phyloP scores from a whole-genome alignment of 2,888 invertebrate species.

The Leistus spinibarbis region DNA sequence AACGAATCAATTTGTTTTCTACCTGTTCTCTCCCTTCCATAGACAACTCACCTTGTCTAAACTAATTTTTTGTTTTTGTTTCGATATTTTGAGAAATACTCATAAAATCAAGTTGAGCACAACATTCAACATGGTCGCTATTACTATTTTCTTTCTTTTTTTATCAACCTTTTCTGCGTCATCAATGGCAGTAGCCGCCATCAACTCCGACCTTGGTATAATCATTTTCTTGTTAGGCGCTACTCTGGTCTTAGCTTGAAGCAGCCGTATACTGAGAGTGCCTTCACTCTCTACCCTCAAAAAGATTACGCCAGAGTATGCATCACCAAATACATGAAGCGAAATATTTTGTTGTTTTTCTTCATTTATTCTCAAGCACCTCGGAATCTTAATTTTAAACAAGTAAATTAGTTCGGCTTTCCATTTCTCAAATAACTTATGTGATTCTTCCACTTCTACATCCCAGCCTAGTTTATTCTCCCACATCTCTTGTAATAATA shows the following conservation, averaged over 20 bases:
- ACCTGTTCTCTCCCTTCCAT: not conserved
- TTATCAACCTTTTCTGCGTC: slow-evolving; percentile 23
- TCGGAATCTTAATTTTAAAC: slow-evolving; percentile 13
- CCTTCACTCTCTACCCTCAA: not conserved
- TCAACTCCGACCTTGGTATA: slow-evolving; percentile 48
- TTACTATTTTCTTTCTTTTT: slow-evolving; percentile 18
- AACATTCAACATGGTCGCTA: slow-evolving; percentile 12
- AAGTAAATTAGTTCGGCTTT: slow-evolving; percentile 8
- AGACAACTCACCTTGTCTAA: not conserved
- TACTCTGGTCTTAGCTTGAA: slow-evolving; percentile 47
- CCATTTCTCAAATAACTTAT: slow-evolving; percentile 40
- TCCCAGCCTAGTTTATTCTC: slow-evolving; percentile 39
- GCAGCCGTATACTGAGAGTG: slow-evolving; percentile 43
- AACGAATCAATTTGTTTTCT: slow-evolving; percentile 5
- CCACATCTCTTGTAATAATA: slow-evolving; percentile 43
- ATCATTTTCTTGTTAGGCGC: slow-evolving; percentile 44
- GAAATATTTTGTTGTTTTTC: too few relatives aligned
- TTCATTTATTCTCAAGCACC: too few relatives aligned
- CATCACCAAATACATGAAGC: not conserved
- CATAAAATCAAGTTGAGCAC: slow-evolving; percentile 2
- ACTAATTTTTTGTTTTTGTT: not conserved
- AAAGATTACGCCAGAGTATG: not conserved
- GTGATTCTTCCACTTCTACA: slow-evolving; percentile 26
- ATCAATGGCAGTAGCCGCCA: slow-evolving; percentile 31
- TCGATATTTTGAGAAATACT: slow-evolving; percentile 41